A percentile compares a stretch with the other conserved stretches of the same genome.
Evolutionary conservation across 2,888 invertebrate genomes (phyloP).

Genomic region (Abscondita cerata): DNA sequence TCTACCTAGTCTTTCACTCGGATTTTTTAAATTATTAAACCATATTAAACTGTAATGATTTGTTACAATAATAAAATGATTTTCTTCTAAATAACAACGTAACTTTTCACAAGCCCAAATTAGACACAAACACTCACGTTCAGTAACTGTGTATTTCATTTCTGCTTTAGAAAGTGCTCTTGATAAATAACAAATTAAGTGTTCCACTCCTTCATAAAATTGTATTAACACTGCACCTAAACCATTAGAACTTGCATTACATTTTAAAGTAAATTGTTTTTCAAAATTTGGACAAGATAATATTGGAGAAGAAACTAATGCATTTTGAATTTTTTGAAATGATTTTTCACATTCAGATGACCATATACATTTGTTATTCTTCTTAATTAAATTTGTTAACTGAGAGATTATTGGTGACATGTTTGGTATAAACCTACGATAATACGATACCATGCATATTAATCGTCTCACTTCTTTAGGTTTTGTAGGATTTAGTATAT

Average conservation of each 20-base stretch:
- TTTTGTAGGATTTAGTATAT: no score
- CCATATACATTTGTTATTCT: slow-evolving; percentile 23
- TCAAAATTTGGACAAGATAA: slow-evolving; percentile 25
- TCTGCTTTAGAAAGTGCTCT: slow-evolving; percentile 18
- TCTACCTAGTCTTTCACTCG: no score
- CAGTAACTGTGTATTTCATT: slow-evolving; percentile 28
- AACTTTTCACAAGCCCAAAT: slow-evolving; percentile 29
- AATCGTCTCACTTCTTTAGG: slow-evolving; percentile 31
- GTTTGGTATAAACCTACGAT: slow-evolving; percentile 30
- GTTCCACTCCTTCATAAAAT: slow-evolving; percentile 1
- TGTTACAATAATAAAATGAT: slow-evolving; percentile 16
- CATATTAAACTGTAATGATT: neutral
- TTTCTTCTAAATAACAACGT: slow-evolving; percentile 35
- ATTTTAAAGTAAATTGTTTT: slow-evolving; percentile 19
- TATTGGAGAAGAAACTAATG: slow-evolving; percentile 18
- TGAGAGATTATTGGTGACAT: slow-evolving; percentile 23
- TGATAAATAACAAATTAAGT: slow-evolving; percentile 15
- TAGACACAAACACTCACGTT: slow-evolving; percentile 33
- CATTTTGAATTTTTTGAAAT: slow-evolving; percentile 19
- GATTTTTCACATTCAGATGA: slow-evolving; percentile 7
- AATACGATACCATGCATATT: slow-evolving; percentile 28
- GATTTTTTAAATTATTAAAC: no score
- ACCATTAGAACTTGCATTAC: slow-evolving; percentile 15
- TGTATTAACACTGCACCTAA: slow-evolving; percentile 14
- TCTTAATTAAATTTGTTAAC: slow-evolving; percentile 27